phyloP scores from a whole-genome alignment of 2,888 invertebrate genomes.

The Ctena decussata region DNA sequence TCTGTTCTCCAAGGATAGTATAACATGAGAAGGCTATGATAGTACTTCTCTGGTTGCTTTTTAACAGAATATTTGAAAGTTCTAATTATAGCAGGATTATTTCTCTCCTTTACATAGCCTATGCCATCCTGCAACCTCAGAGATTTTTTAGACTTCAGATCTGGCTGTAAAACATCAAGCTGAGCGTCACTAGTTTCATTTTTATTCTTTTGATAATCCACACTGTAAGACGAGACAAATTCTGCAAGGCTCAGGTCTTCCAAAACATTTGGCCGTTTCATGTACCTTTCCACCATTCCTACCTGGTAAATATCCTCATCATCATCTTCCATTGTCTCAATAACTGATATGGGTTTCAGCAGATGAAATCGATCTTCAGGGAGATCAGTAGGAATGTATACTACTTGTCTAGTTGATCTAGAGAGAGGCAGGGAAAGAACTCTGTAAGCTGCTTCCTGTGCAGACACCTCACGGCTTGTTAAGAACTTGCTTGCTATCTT shows the following conservation, averaged over 20 bases:
- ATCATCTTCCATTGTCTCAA: background rate
- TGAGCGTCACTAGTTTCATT: background rate
- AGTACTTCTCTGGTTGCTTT: background rate
- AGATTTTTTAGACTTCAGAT: background rate
- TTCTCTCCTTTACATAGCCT: background rate
- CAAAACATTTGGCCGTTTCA: background rate
- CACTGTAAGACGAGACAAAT: background rate
- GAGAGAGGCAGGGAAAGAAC: background rate
- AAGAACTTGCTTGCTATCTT: background rate
- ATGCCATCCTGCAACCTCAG: background rate
- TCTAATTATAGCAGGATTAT: background rate
- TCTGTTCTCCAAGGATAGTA: background rate
- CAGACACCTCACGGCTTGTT: background rate
- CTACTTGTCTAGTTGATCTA: background rate
- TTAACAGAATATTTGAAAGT: background rate
- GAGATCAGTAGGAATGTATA: background rate
- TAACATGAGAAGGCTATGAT: background rate
- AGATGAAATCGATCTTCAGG: background rate
- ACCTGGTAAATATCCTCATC: background rate
- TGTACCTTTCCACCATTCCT: background rate
- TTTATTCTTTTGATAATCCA: background rate
- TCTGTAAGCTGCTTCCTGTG: background rate
- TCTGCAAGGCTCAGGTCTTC: background rate
- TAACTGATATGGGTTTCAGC: background rate
- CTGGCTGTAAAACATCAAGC: background rate